Percentiles rank a stretch among this genome's conserved stretches.
These are phyloP conservation scores for Chaenodraco wilsoni DNA, from an alignment of 2,797 vertebrate species.

Conservation along the genomic window DNA sequence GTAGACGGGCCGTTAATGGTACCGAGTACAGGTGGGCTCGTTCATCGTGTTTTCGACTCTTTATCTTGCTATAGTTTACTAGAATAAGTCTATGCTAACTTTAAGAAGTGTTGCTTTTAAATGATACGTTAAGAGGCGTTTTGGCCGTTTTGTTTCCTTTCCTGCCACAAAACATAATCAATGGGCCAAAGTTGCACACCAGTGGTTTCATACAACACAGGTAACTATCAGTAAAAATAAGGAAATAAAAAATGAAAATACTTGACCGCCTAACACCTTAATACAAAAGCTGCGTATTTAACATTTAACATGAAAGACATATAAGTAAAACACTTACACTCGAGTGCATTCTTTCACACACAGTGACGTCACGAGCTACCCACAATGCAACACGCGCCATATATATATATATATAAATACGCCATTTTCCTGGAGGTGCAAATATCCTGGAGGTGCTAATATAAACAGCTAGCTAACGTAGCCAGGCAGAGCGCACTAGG, in stretches of 20 bases:
- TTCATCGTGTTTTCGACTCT: not conserved
- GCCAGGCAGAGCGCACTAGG: no score
- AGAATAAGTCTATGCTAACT: not conserved
- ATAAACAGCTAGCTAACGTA: no score
- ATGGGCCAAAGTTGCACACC: not conserved
- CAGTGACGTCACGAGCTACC: no score
- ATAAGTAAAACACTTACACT: not conserved
- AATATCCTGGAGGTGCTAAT: no score
- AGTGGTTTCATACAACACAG: not conserved
- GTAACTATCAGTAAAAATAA: not conserved
- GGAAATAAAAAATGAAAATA: not conserved
- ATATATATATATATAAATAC: no score
- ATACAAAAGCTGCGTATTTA: not conserved
- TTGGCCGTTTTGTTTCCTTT: not conserved
- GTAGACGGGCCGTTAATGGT: no score
- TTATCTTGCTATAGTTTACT: not conserved
- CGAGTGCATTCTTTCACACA: no score
- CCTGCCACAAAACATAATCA: not conserved
- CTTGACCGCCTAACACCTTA: fast-evolving
- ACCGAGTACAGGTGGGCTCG: not conserved
- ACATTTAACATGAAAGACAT: not conserved
- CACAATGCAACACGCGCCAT: no score
- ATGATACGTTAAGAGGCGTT: not conserved
- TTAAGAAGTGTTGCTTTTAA: not conserved
- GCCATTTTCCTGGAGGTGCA: no score